Base-by-base conservation (phyloP, 2,888 invertebrate genomes). In the Thereva nobilitata region DNA sequence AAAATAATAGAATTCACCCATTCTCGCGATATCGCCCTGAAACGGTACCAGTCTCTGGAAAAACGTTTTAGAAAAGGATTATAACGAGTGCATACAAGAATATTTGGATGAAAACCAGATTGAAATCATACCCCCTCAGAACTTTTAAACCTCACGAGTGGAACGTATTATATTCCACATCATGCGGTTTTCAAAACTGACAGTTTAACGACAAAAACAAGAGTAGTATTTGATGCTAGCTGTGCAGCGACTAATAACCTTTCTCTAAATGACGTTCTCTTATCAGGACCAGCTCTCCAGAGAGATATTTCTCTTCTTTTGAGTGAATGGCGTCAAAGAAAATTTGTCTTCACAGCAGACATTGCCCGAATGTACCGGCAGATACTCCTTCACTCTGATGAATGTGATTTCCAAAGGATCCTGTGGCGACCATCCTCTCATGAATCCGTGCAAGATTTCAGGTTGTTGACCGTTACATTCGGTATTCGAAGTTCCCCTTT, bases 401-500 rank as follows among this genome's bases (percentile, higher is more conserved):
- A 53, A 9, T n/a, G 53, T 1, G 37, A 53, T 4, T 37, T 53
- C 5, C 53, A 53, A 5, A 53, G 53, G n/a, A 53, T 53, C 37
- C 38, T 53, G 5, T 53, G n/a, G n/a, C 42, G 42, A 4, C 38
- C 53, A 2, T 53, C 53, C 9, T 1, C 38, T 53, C 2, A 53
- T 9, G 53, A 53, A 4, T 6, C 37, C n/a, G 38, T 53, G 5
- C 53, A 37, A 35, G 37, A 53, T 5, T 53, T 53, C 8, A 53
- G 9, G 37, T 37, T 53, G n/a, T 53, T 53, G 38, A 53, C 53
- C 6, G 53, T 53, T 0, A 53, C 53, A 37, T 53, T 53, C 37
- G 53, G 53, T 3, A n/a, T 53, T 53, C 38, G 38, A 37, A 53
- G 53, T 23, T 53, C 53, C 53, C 53, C 53, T n/a, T 53, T 53